A percentile compares a stretch with the other conserved stretches of the same genome.
phyloP scores from a whole-genome alignment of 2,888 invertebrate species.

The Eupithecia insigniata region DNA sequence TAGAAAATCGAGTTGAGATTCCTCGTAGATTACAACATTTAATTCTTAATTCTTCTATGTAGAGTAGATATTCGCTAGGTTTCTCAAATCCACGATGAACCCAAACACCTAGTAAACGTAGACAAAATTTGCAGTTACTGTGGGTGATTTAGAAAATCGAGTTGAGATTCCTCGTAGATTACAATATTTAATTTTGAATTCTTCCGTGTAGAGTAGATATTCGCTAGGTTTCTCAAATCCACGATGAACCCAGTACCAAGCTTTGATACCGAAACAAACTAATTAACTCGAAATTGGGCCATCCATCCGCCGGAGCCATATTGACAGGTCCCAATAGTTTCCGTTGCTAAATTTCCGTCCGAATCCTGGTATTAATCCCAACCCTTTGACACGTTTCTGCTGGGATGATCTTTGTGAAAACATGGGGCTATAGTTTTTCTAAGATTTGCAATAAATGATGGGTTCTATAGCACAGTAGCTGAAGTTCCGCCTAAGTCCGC shows the following conservation, averaged over 20 bases:
- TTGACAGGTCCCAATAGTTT: conserved; percentile 47
- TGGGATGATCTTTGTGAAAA: not conserved
- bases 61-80: not conserved
- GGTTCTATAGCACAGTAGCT: not conserved
- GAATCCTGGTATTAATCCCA: conserved; percentile 39
- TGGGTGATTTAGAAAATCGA: not conserved
- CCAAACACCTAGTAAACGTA: too few relatives aligned
- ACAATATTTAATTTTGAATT: not conserved
- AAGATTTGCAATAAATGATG: not conserved
- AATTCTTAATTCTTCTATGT: too few relatives aligned
- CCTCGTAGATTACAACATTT: not conserved
- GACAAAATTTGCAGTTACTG: not conserved
- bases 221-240: not conserved
- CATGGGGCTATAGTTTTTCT: not conserved
- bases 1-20: not conserved
- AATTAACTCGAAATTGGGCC: conserved; percentile 47
- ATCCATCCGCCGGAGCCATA: conserved; percentile 38
- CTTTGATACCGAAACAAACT: conserved; percentile 42
- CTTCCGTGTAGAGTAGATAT: not conserved
- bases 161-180: not conserved
- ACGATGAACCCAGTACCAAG: conserved; percentile 8
- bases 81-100: not conserved
- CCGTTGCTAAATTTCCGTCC: conserved; percentile 46
- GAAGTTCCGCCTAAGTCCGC: not conserved
- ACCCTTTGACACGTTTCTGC: conserved; percentile 32